These are phyloP conservation scores for Listronotus bonariensis DNA, from an alignment of 1,140 invertebrate genomes.

Conservation along the genomic window DNA sequence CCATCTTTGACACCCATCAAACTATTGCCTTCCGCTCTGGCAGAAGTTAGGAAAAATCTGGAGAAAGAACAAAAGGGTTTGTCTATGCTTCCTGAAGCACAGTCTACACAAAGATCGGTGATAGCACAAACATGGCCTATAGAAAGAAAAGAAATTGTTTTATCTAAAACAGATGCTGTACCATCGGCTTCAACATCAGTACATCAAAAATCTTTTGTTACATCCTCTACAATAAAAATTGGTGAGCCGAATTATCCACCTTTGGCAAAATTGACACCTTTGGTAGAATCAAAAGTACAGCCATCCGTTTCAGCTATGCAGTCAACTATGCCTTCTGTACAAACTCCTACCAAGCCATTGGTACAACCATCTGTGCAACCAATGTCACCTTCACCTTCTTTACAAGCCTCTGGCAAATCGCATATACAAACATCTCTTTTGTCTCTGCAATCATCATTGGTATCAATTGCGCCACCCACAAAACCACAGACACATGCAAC, in stretches of 20 bases:
- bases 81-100: constrained; percentile 34
- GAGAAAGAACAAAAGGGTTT: constrained; percentile 14
- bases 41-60: constrained; percentile 36
- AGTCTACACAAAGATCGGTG: constrained; percentile 43
- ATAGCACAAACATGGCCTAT: constrained; percentile 60
- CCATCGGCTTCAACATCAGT: constrained; percentile 45
- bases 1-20: constrained; percentile 53
- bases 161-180: constrained; percentile 34
- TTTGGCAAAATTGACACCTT: constrained; percentile 30
- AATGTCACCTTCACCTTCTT: constrained; percentile 18
- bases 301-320: not conserved
- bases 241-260: constrained; percentile 37
- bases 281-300: constrained; percentile 16
- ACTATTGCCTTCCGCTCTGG: constrained; percentile 22
- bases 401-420: constrained; percentile 15
- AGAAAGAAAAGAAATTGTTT: constrained; percentile 33
- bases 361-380: constrained; percentile 20
- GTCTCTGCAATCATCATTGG: too few species aligned
- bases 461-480: too few species aligned
- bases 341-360: not conserved
- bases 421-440: too few species aligned
- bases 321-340: not conserved
- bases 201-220: constrained; percentile 15
- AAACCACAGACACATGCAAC: too few species aligned
- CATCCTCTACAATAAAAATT: constrained; percentile 54